Evolutionary conservation across 2,797 vertebrate species (phyloP).

Genomic region (Ispidina lecontei): DNA sequence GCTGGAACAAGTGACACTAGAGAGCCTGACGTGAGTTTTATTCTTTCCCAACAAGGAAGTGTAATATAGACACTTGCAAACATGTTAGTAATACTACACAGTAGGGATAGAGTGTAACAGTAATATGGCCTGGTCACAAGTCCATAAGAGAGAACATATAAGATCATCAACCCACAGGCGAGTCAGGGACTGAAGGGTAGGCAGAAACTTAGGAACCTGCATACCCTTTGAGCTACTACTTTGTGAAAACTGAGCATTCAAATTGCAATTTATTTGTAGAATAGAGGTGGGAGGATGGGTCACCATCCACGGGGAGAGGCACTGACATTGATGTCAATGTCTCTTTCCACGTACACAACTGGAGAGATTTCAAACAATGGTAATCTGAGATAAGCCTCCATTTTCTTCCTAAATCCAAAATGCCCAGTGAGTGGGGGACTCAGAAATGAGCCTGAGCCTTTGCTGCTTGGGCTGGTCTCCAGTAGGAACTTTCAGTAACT

Average conservation of each 20-base stretch:
- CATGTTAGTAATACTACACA: neutral
- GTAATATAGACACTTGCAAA: rapidly evolving
- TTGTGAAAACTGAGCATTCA: neutral
- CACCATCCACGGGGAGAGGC: neutral
- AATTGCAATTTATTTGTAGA: neutral
- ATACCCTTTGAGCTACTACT: neutral
- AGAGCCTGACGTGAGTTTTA: neutral
- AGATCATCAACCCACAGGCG: rapidly evolving
- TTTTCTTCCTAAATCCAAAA: neutral
- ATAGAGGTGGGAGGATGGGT: neutral
- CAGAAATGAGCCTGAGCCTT: neutral
- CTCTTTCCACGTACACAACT: neutral
- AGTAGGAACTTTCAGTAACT: neutral
- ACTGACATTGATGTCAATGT: neutral
- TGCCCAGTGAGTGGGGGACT: neutral
- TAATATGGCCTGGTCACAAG: neutral
- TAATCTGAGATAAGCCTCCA: neutral
- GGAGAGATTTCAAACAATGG: neutral
- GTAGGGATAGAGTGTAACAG: neutral
- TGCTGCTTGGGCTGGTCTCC: neutral
- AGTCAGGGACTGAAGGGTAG: neutral
- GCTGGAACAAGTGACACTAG: neutral
- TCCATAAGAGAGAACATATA: neutral
- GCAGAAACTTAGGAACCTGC: neutral
- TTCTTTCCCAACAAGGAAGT: neutral